Base-by-base conservation (phyloP, 2,888 invertebrate genomes). In the Drosophila kuntzei region DNA sequence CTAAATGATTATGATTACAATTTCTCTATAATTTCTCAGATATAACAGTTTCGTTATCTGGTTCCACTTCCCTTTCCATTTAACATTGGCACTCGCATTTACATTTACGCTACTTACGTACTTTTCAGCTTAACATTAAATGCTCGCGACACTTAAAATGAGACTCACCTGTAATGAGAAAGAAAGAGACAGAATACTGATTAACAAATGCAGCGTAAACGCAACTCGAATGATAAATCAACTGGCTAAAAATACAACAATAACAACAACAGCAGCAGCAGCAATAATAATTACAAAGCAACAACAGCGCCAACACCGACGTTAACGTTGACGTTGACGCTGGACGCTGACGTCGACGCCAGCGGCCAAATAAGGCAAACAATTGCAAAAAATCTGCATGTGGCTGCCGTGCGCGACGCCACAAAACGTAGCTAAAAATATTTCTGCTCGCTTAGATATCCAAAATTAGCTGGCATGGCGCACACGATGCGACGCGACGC, bases 371-470 rank as follows among this genome's bases (percentile, higher is more conserved):
- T 88, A 83, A 77, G 89, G 87, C 87, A 77, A 83, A 86, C 88
- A 88, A 88, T 86, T 88, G 83, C 83, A 82, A 88, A 88, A 88
- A 85, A 83, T 83, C 87, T 83, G 83, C 89, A 83, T 86, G 80
- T 77, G 80, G 65, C 61, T 72, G 63, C 64, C 60, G 79, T 62
- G 61, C 32, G 49, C 81, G 80, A 29, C 80, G 58, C 37, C 46
- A 66, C 46, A 66, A 71, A 72, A 61, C 68, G 63, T 51, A 59
- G 76, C 89, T 83, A 83, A 88, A 83, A 83, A 83, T 83, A 83
- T 86, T 88, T 79, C 51, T 67, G 72, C 63, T 83, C 83, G 87
- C 87, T 86, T 88, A 79, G 89, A 86, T 80, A 83, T 83, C 83
- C 83, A 83, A 83, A 83, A 83, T 83, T 88, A 83, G 83, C 89